Percentiles rank a stretch among this genome's conserved stretches.
Conservation (phyloP, 92 coral and sea anemone genomes). For the Siderastrea siderea region DNA sequence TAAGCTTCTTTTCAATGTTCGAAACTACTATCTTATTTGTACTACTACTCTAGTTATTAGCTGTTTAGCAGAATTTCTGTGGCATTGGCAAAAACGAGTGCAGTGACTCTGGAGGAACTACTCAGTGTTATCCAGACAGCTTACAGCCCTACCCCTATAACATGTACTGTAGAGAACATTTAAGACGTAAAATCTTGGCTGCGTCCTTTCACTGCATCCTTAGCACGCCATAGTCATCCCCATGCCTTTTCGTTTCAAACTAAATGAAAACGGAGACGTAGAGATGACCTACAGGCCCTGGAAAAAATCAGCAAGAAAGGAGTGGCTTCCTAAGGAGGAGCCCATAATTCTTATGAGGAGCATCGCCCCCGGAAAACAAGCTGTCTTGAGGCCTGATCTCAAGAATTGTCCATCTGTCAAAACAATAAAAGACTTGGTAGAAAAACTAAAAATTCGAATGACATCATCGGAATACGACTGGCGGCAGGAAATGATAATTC, state of each 20-base stretch:
- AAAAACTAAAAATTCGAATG: constrained; percentile 48
- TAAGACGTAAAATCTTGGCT: constrained; percentile 64
- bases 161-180: constrained; percentile 38
- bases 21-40: too few species aligned
- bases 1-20: too few species aligned
- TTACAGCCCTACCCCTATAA: constrained; percentile 57
- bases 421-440: constrained; percentile 18
- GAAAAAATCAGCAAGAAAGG: constrained; percentile 37
- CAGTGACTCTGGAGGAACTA: constrained; percentile 67
- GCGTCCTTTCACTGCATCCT: constrained; percentile 25
- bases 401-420: constrained; percentile 53
- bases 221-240: constrained; percentile 65
- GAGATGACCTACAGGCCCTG: constrained; percentile 55
- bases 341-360: constrained; percentile 20
- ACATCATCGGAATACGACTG: constrained; percentile 11
- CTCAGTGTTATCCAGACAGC: constrained; percentile 36
- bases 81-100: constrained; percentile 39
- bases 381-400: constrained; percentile 45
- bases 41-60: too few species aligned
- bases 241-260: constrained; percentile 71
- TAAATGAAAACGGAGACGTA: constrained; percentile 38
- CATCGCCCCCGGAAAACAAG: constrained; percentile 48
- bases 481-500: constrained; percentile 14
- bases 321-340: constrained; percentile 47
- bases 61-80: constrained; percentile 74